A percentile compares a stretch with the other conserved stretches of the same genome.
Conservation (phyloP, 2,113 vertebrate genomes). For the Promerops cafer region DNA sequence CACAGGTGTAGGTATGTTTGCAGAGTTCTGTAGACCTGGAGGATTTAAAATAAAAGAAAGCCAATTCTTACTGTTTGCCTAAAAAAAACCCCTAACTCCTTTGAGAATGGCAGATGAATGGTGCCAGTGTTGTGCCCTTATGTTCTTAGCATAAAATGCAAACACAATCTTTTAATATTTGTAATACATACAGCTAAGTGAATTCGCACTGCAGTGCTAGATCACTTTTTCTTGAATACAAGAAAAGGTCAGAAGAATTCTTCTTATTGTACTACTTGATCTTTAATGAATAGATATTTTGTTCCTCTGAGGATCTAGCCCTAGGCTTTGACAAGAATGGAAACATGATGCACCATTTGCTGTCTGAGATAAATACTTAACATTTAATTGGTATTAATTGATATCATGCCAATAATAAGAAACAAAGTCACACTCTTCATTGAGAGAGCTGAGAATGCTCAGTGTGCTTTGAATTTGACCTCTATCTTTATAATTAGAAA, state of each 20-base stretch:
- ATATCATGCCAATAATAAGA: not conserved
- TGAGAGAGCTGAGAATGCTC: not conserved
- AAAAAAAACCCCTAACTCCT: not conserved
- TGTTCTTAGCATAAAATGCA: not conserved
- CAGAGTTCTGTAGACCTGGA: not conserved
- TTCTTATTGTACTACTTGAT: not conserved
- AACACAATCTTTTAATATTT: conserved; percentile 11
- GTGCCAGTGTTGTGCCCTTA: not conserved
- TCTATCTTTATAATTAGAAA: not conserved
- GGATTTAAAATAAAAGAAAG: not conserved
- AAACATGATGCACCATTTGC: not conserved
- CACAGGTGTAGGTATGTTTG: not conserved
- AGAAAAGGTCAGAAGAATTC: conserved; percentile 31
- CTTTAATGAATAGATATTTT: not conserved
- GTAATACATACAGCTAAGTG: not conserved
- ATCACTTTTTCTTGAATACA: conserved; percentile 13
- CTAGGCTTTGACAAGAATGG: not conserved
- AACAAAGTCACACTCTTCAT: not conserved
- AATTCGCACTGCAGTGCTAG: not conserved
- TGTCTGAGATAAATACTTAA: conserved; percentile 2
- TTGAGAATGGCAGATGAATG: not conserved
- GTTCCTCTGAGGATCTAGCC: conserved; percentile 7
- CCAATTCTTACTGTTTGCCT: not conserved
- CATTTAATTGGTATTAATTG: conserved; percentile 24
- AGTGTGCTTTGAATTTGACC: not conserved